Evolutionary conservation across 1,140 invertebrate genomes (phyloP).

Genomic region (Antheraea mylitta): DNA sequence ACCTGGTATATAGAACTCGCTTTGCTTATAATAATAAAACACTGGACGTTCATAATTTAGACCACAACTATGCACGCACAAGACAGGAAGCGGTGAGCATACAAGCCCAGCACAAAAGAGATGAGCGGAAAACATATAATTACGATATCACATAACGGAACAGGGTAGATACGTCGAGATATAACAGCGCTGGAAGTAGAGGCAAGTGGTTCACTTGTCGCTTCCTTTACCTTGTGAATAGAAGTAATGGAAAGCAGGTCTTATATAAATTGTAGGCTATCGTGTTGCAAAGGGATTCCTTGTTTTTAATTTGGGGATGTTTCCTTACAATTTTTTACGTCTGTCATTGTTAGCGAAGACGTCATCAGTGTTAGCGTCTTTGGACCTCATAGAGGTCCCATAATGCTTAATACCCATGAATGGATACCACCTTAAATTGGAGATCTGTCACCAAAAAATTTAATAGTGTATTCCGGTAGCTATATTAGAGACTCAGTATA

Average conservation of each 20-base stretch:
- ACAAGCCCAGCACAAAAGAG: conserved; percentile 50
- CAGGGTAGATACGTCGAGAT: conserved; percentile 41
- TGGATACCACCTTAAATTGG: too few species aligned
- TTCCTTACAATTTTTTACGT: background rate
- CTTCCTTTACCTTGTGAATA: conserved; percentile 41
- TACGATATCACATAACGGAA: conserved; percentile 61
- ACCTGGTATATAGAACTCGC: too few species aligned
- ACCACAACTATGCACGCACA: conserved; percentile 10
- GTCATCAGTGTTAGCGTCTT: too few species aligned
- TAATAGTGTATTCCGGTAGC: too few species aligned
- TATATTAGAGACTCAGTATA: too few species aligned
- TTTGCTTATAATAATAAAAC: background rate
- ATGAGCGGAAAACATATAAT: conserved; percentile 73
- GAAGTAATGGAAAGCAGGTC: conserved; percentile 6
- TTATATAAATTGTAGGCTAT: conserved; percentile 21
- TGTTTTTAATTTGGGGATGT: background rate
- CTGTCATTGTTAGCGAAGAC: background rate
- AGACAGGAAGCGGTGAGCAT: conserved; percentile 45
- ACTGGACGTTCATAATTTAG: background rate
- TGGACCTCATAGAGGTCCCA: too few species aligned
- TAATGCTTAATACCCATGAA: too few species aligned
- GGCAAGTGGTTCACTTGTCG: conserved; percentile 55
- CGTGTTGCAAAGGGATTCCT: conserved; percentile 7
- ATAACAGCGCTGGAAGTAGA: conserved; percentile 15
- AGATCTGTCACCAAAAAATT: too few species aligned